Evolutionary conservation across 1,140 invertebrate species (phyloP).

Genomic region (Thereuonema tuberculata): DNA sequence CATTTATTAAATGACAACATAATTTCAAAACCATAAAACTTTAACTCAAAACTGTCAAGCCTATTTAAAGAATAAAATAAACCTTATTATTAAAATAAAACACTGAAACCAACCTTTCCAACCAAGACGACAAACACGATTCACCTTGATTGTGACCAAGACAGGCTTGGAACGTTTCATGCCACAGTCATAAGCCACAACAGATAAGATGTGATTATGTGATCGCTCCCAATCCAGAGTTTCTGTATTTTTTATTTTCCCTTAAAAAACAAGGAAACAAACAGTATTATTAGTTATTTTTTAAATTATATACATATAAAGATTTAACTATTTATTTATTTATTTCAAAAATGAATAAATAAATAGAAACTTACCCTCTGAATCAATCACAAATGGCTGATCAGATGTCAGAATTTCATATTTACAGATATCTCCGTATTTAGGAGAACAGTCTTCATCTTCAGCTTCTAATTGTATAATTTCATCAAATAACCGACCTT

Average conservation of each 20-base stretch:
- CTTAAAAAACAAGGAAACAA: slow-evolving; percentile 30
- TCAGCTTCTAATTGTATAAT: slow-evolving; percentile 78
- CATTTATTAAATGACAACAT: not conserved
- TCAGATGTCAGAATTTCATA: slow-evolving; percentile 82
- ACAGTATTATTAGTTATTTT: not conserved
- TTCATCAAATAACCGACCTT: slow-evolving; percentile 75
- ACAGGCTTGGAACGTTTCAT: slow-evolving; percentile 72
- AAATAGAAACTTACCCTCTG: slow-evolving; percentile 49
- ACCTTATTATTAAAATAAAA: not conserved
- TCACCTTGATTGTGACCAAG: slow-evolving; percentile 87
- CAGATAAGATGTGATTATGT: slow-evolving; percentile 90
- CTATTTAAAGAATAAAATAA: not conserved
- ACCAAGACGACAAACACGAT: slow-evolving; percentile 51
- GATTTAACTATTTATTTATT: not conserved
- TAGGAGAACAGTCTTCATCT: slow-evolving; percentile 79
- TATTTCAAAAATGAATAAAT: not conserved
- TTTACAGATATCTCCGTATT: slow-evolving; percentile 87
- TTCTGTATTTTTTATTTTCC: slow-evolving; percentile 77
- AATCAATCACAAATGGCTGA: slow-evolving; percentile 80
- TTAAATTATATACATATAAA: not conserved
- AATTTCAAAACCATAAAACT: not conserved
- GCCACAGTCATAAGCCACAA: slow-evolving; percentile 91
- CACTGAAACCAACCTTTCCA: slow-evolving; percentile 48
- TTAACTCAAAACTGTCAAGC: not conserved
- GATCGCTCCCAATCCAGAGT: slow-evolving; percentile 76